Conservation (phyloP, 2,797 vertebrate genomes). For the Argyrosomus regius region DNA sequence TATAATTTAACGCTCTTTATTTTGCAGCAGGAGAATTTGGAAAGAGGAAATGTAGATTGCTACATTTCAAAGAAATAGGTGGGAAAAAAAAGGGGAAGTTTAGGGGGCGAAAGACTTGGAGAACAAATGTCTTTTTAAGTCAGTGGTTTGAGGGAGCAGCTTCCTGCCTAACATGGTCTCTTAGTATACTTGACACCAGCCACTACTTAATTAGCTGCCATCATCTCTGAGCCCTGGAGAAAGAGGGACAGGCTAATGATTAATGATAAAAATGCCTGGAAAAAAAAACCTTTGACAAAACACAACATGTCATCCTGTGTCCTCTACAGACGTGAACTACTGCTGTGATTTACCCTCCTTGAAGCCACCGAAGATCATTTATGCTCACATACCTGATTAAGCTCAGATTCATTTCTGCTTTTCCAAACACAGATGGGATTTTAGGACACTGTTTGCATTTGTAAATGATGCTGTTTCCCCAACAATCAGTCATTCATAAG, state of each 20-base stretch:
- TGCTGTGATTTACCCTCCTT: slow-evolving; percentile 61
- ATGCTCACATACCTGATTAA: slow-evolving; percentile 60
- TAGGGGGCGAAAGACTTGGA: neutral
- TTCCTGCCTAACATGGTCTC: slow-evolving; percentile 68
- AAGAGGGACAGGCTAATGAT: slow-evolving; percentile 82
- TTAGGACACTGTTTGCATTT: slow-evolving; percentile 29
- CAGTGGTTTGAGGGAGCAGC: slow-evolving; percentile 66
- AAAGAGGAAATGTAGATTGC: slow-evolving; percentile 29
- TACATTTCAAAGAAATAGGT: slow-evolving; percentile 58
- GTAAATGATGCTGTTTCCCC: neutral
- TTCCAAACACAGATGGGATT: slow-evolving; percentile 36
- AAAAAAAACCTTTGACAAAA: slow-evolving; percentile 72
- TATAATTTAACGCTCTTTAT: slow-evolving; percentile 55
- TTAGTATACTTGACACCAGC: slow-evolving; percentile 80
- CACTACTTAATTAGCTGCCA: slow-evolving; percentile 86
- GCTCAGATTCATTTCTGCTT: slow-evolving; percentile 48
- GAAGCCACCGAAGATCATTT: slow-evolving; percentile 50
- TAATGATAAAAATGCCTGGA: slow-evolving; percentile 82
- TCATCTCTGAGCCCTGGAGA: slow-evolving; percentile 78
- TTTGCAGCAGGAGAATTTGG: slow-evolving; percentile 45
- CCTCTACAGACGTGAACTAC: slow-evolving; percentile 61
- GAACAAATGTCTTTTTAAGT: slow-evolving; percentile 52
- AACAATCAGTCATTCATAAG: slow-evolving; percentile 47
- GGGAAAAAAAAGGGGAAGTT: slow-evolving; percentile 21
- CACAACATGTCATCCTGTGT: slow-evolving; percentile 75